A percentile compares a stretch with the other conserved stretches of the same genome.
These are phyloP conservation scores for Nebria ingens DNA, from an alignment of 1,140 invertebrate species.

Conservation along the genomic window DNA sequence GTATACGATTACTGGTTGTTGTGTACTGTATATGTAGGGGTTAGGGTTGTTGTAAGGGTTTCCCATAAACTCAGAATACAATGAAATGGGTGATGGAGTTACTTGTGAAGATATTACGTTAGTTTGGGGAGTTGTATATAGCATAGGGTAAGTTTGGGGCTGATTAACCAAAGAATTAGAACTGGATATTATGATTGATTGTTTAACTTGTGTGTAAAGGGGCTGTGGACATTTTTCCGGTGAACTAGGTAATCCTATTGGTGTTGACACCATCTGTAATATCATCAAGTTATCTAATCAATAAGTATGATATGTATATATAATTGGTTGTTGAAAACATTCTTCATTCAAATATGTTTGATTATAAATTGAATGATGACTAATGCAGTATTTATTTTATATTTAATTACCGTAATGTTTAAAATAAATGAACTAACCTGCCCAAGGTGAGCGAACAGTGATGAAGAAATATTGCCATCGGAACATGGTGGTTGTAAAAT, in stretches of 20 bases:
- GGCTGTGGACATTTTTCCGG: slow-evolving; percentile 22
- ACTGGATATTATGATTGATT: slow-evolving; percentile 17
- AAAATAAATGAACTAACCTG: slow-evolving; percentile 30
- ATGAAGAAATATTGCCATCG: slow-evolving; percentile 32
- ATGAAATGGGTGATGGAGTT: slow-evolving; percentile 31
- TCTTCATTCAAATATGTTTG: slow-evolving; percentile 5
- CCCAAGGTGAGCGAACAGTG: slow-evolving; percentile 38
- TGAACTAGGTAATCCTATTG: slow-evolving; percentile 39
- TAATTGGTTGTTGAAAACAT: too few relatives aligned
- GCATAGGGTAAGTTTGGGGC: slow-evolving; percentile 23
- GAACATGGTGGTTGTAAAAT: slow-evolving; percentile 38
- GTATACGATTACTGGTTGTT: slow-evolving; percentile 9
- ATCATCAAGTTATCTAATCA: too few relatives aligned
- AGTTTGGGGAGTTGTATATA: slow-evolving; percentile 20
- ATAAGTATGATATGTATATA: not conserved
- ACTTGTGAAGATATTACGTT: slow-evolving; percentile 20
- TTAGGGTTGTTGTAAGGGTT: slow-evolving; percentile 40
- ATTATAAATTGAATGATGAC: not conserved
- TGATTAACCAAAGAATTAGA: slow-evolving; percentile 20
- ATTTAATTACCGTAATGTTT: not conserved
- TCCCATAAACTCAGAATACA: slow-evolving; percentile 42
- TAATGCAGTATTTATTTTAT: too few relatives aligned
- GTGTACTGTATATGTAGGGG: slow-evolving; percentile 13
- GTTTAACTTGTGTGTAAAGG: slow-evolving; percentile 24
- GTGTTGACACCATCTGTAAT: slow-evolving; percentile 47